Evolutionary conservation across 2,797 vertebrate genomes (phyloP).

Genomic region (Anguilla anguilla): DNA sequence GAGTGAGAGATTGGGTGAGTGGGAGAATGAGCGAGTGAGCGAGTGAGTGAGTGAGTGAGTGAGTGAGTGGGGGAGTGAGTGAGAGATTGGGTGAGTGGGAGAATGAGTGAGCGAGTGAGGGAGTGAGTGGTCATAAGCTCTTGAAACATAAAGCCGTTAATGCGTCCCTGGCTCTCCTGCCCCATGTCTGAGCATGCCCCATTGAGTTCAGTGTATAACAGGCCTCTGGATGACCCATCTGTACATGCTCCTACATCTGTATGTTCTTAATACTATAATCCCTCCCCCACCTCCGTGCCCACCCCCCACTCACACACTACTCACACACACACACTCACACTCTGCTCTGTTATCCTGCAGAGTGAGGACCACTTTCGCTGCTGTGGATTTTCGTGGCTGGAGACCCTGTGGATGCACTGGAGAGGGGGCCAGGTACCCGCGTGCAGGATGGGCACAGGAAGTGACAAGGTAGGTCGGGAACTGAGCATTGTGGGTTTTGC

Average conservation of each 20-base stretch:
- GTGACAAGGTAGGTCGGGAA: background rate
- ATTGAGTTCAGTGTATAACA: background rate
- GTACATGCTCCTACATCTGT: slow-evolving; percentile 65
- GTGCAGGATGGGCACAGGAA: background rate
- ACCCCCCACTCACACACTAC: slow-evolving; percentile 32
- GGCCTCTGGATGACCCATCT: slow-evolving; percentile 52
- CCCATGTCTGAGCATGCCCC: background rate
- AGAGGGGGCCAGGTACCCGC: background rate
- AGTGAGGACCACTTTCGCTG: background rate
- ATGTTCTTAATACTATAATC: slow-evolving; percentile 66
- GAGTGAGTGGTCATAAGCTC: background rate
- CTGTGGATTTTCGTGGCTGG: background rate
- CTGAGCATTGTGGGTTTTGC: no score
- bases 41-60: no score
- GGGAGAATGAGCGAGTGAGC: no score
- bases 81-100: no score
- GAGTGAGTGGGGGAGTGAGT: background rate
- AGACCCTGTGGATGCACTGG: background rate
- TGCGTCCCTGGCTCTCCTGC: background rate
- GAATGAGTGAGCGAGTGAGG: background rate
- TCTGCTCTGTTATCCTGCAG: background rate
- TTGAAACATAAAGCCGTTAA: background rate
- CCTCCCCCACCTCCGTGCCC: slow-evolving; percentile 14
- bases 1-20: no score
- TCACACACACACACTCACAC: background rate